Percentiles rank a stretch among this genome's conserved stretches.
phyloP scores from a whole-genome alignment of 1,140 invertebrate genomes.

The Prorops nasuta region DNA sequence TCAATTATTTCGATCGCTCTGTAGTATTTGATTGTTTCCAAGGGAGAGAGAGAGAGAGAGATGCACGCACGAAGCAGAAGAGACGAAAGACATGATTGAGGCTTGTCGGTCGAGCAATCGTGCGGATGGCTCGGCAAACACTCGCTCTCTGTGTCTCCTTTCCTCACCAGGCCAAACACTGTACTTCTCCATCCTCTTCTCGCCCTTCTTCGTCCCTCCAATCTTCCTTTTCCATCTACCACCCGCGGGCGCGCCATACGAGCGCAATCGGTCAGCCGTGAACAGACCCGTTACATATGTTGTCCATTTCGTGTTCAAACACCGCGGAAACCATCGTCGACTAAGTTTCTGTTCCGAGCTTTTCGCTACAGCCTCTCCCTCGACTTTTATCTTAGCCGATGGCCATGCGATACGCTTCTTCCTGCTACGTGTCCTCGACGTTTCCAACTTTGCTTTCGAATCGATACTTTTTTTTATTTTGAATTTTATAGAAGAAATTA shows the following conservation, averaged over 20 bases:
- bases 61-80: not conserved
- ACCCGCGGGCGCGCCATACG: conserved; percentile 4
- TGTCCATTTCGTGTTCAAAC: conserved; percentile 49
- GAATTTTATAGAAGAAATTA: no score
- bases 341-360: not conserved
- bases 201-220: conserved; percentile 10
- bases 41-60: conserved; percentile 7
- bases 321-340: conserved; percentile 19
- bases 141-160: conserved; percentile 10
- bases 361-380: no score
- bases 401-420: no score
- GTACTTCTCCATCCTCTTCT: conserved; percentile 6
- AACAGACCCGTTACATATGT: conserved; percentile 43
- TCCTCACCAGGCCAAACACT: conserved; percentile 1
- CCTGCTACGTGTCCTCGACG: not conserved
- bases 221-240: not conserved
- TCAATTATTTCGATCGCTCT: no score
- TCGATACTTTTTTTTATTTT: no score
- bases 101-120: conserved; percentile 27
- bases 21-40: no score
- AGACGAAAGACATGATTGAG: conserved; percentile 19
- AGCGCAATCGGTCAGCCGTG: conserved; percentile 33
- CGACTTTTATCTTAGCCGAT: no score
- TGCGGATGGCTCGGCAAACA: conserved; percentile 35
- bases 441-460: no score